Conservation (phyloP, 2,113 vertebrate genomes). For the Propithecus coquereli region DNA sequence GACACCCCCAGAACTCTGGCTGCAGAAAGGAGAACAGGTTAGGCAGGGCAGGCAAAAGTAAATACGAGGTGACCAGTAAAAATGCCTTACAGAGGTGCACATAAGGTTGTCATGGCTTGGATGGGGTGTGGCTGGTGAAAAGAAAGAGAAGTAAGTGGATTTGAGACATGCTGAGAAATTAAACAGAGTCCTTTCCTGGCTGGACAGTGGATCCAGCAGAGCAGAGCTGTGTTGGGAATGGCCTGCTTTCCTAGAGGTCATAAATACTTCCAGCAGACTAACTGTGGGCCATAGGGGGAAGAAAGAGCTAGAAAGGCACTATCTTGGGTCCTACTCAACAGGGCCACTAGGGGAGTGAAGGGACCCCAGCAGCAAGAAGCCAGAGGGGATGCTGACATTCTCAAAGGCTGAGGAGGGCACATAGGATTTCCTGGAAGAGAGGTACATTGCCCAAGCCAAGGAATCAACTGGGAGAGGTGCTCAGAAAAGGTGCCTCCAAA, state of each 20-base stretch:
- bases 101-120: not conserved
- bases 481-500: not conserved
- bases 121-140: not conserved
- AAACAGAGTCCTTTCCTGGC: not conserved
- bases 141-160: not conserved
- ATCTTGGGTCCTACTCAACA: not conserved
- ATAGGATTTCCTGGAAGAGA: not conserved
- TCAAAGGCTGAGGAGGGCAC: not conserved
- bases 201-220: not conserved
- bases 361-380: not conserved
- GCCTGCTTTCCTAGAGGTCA: not conserved
- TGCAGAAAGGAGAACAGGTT: not conserved
- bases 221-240: not conserved
- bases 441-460: not conserved
- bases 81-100: not conserved
- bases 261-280: not conserved
- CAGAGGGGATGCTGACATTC: not conserved
- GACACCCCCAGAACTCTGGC: not conserved
- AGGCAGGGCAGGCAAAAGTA: fast-evolving
- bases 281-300: not conserved
- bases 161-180: not conserved
- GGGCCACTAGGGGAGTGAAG: too few relatives aligned
- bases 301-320: not conserved
- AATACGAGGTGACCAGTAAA: not conserved
- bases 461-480: not conserved